A percentile compares a stretch with the other conserved stretches of the same genome.
Evolutionary conservation across 2,797 vertebrate genomes (phyloP).

Genomic region (Sebastes ruberrimus): DNA sequence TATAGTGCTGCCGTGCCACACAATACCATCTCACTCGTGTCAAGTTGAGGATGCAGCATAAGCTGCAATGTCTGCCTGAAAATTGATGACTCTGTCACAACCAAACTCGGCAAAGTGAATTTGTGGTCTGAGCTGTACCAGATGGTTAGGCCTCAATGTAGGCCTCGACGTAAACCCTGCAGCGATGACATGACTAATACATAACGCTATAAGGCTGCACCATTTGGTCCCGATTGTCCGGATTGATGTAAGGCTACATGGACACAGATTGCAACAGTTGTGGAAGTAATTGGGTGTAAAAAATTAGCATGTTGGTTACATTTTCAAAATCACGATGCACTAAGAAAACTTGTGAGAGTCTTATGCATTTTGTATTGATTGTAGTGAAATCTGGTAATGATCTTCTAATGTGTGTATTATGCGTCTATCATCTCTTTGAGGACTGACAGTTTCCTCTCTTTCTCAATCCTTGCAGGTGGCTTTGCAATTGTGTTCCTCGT

Average conservation of each 20-base stretch:
- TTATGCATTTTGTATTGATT: neutral
- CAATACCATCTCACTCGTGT: neutral
- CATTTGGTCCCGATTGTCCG: conserved; percentile 55
- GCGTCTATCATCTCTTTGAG: neutral
- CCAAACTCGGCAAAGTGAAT: conserved; percentile 58
- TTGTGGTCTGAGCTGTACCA: conserved; percentile 67
- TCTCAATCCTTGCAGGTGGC: conserved; percentile 83
- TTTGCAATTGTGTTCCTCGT: conserved; percentile 98
- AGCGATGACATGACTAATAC: conserved; percentile 79
- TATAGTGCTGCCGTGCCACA: neutral
- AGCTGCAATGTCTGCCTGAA: conserved; percentile 35
- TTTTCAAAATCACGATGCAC: neutral
- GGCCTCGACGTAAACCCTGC: conserved; percentile 70
- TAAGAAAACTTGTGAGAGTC: neutral
- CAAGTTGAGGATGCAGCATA: conserved; percentile 11
- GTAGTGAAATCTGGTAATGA: neutral
- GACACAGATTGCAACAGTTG: conserved; percentile 17
- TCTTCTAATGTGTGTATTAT: neutral
- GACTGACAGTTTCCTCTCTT: neutral
- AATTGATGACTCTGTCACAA: conserved; percentile 50
- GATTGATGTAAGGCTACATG: conserved; percentile 21
- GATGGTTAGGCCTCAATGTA: conserved; percentile 76
- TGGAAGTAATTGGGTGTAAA: conserved; percentile 7
- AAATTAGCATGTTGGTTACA: neutral
- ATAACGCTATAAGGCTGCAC: conserved; percentile 66